A percentile compares a stretch with the other conserved stretches of the same genome.
Evolutionary conservation across 2,888 invertebrate genomes (phyloP).

Genomic region (Saturnia pavonia): DNA sequence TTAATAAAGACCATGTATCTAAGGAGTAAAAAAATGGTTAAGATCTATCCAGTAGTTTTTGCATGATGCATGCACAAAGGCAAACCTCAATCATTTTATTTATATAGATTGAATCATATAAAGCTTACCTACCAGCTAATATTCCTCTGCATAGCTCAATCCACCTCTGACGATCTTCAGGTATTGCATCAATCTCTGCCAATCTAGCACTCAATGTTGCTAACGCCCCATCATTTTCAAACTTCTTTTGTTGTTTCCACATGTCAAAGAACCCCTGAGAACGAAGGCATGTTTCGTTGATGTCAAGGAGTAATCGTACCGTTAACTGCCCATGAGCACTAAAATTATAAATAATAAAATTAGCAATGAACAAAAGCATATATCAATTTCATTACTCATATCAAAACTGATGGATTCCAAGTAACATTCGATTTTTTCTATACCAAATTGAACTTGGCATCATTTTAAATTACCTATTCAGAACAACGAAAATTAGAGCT

Average conservation of each 20-base stretch:
- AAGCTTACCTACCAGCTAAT: constrained; percentile 82
- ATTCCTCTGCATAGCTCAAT: constrained; percentile 84
- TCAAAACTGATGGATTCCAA: background rate
- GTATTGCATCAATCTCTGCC: constrained; percentile 85
- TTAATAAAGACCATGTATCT: too few relatives aligned
- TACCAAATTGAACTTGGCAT: constrained; percentile 14
- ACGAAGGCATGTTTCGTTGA: constrained; percentile 94
- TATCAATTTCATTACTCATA: background rate
- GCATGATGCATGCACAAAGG: too few relatives aligned
- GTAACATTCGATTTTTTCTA: background rate
- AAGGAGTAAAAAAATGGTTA: too few relatives aligned
- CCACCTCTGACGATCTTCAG: constrained; percentile 82
- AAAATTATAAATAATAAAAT: constrained; percentile 46
- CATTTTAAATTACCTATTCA: constrained; percentile 18
- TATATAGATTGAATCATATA: too few relatives aligned
- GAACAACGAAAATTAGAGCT: constrained; percentile 7
- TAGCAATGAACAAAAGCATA: constrained; percentile 12
- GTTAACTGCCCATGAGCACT: constrained; percentile 91
- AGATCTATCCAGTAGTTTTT: too few relatives aligned
- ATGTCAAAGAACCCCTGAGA: constrained; percentile 97
- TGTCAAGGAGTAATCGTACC: constrained; percentile 93
- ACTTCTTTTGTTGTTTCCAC: constrained; percentile 90
- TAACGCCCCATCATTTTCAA: constrained; percentile 92
- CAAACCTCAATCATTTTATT: too few relatives aligned
- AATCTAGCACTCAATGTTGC: constrained; percentile 85